Evolutionary conservation across 2,113 vertebrate species (phyloP).

Genomic region (Emydura subglobosa): DNA sequence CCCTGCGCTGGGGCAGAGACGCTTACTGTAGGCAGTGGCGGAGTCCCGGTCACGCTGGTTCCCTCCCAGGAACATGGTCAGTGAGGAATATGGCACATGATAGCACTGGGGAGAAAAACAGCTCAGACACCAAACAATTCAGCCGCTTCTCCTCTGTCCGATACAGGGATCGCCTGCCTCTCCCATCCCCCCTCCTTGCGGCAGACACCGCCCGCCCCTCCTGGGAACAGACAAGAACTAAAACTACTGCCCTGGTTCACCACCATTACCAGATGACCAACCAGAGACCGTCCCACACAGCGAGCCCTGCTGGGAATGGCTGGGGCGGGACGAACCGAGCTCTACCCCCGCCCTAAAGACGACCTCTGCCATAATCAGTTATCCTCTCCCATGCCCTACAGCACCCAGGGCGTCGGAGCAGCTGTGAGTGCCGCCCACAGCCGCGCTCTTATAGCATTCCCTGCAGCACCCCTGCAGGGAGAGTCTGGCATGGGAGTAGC

Average conservation of each 20-base stretch:
- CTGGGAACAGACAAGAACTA: background rate
- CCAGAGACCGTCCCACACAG: background rate
- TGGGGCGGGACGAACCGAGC: background rate
- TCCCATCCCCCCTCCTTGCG: accelerated
- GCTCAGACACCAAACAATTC: background rate
- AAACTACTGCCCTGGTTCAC: background rate
- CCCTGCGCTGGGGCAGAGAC: background rate
- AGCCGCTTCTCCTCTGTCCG: background rate
- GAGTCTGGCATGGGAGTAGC: background rate
- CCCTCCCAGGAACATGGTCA: conserved; percentile 87
- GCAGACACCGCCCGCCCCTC: background rate
- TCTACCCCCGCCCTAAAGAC: background rate
- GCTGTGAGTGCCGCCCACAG: too few species aligned
- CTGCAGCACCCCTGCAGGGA: background rate
- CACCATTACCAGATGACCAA: background rate
- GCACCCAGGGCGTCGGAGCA: background rate
- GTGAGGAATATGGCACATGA: conserved; percentile 80
- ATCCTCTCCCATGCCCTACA: background rate
- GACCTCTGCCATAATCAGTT: background rate
- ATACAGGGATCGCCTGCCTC: too few species aligned
- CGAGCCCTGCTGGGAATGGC: background rate
- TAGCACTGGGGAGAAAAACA: conserved; percentile 74
- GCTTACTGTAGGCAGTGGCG: conserved; percentile 84
- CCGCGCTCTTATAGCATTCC: too few species aligned
- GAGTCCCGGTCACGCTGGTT: conserved; percentile 81